These are phyloP conservation scores for Protobothrops mucrosquamatus DNA, from an alignment of 2,113 vertebrate species.

Conservation along the genomic window DNA sequence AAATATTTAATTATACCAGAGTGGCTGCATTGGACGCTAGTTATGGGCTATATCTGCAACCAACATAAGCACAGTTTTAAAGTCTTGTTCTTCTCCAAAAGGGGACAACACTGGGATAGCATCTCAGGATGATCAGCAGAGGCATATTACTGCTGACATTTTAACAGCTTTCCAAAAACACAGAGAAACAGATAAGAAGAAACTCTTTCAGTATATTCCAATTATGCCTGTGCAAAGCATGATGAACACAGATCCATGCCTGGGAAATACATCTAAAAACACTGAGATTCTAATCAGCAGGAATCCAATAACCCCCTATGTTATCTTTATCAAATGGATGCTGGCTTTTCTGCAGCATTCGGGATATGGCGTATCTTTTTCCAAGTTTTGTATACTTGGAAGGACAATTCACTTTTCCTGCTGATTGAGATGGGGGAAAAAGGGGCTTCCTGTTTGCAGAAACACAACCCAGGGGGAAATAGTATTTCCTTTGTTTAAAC, in stretches of 20 bases:
- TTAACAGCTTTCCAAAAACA: not conserved
- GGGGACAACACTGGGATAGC: not conserved
- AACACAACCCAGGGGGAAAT: not conserved
- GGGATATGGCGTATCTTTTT: not conserved
- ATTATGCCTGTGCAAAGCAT: not conserved
- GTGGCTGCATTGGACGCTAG: not conserved
- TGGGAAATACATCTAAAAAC: not conserved
- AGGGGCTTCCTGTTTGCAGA: not conserved
- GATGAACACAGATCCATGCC: not conserved
- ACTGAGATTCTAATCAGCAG: not conserved
- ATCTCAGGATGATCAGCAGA: not conserved
- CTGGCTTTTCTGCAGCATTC: not conserved
- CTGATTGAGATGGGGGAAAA: not conserved
- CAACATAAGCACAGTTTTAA: not conserved
- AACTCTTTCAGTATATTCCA: not conserved
- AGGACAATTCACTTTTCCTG: not conserved
- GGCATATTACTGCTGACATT: not conserved
- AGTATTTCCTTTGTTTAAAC: not conserved
- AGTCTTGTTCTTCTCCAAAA: not conserved
- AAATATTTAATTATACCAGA: not conserved
- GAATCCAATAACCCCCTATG: not conserved
- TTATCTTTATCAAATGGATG: not conserved
- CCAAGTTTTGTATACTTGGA: not conserved
- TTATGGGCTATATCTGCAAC: not conserved
- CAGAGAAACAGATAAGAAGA: not conserved